Evolutionary conservation across 2,888 invertebrate genomes (phyloP).

Genomic region (Xanthia icteritia): DNA sequence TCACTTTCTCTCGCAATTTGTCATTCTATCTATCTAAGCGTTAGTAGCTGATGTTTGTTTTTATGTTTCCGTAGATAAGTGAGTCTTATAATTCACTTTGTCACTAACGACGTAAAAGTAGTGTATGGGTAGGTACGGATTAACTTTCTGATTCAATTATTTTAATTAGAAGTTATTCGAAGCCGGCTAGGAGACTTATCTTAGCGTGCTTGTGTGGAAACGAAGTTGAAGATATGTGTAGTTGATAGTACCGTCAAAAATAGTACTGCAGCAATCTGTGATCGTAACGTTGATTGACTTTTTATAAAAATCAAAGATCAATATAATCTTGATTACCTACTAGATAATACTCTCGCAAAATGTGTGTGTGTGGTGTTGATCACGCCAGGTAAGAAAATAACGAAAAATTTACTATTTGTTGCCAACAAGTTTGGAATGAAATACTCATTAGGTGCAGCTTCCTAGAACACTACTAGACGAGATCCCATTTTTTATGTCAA

Average conservation of each 20-base stretch:
- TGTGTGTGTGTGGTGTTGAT: neutral
- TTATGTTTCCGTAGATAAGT: constrained; percentile 59
- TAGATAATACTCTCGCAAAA: constrained; percentile 6
- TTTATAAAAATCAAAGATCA: neutral
- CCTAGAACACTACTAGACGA: neutral
- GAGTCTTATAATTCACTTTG: constrained; percentile 45
- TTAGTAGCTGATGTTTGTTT: constrained; percentile 57
- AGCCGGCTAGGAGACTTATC: constrained; percentile 34
- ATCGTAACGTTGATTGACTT: neutral
- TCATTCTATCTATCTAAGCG: constrained; percentile 67
- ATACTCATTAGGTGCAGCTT: constrained; percentile 15
- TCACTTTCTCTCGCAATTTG: constrained; percentile 85
- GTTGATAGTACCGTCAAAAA: constrained; percentile 9
- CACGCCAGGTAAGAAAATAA: constrained; percentile 15
- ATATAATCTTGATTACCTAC: neutral
- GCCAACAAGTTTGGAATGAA: constrained; percentile 32
- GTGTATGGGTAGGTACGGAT: constrained; percentile 39
- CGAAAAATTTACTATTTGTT: neutral
- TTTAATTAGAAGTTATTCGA: constrained; percentile 57
- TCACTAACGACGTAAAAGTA: constrained; percentile 58
- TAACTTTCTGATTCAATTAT: constrained; percentile 62
- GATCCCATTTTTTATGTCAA: constrained; percentile 18
- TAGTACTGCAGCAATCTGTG: neutral
- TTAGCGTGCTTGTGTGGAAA: constrained; percentile 48
- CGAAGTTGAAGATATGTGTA: constrained; percentile 25